phyloP scores from a whole-genome alignment of 2,888 invertebrate genomes.

The Brachypalpus laphriformis region DNA sequence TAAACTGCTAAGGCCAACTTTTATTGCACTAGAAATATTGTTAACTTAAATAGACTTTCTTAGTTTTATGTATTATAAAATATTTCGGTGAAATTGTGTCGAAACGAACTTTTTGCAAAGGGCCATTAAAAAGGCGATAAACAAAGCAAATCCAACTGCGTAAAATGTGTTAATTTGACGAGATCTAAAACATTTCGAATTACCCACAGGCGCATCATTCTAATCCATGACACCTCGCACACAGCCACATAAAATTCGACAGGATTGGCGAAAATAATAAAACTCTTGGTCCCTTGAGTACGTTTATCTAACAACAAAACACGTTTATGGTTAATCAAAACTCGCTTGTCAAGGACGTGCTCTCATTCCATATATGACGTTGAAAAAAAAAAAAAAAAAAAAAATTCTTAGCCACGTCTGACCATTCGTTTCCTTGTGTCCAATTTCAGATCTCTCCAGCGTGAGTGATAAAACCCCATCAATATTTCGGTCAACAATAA shows the following conservation, averaged over 20 bases:
- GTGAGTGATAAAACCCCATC: slow-evolving; percentile 55
- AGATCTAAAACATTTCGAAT: not conserved
- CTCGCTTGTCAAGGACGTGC: slow-evolving; percentile 36
- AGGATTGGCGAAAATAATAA: not conserved
- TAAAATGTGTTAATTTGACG: not conserved
- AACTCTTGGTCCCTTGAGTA: not conserved
- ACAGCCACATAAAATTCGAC: not conserved
- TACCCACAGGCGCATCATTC: not conserved
- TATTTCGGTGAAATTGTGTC: not conserved
- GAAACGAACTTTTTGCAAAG: no score
- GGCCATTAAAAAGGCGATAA: not conserved
- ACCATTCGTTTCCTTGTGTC: not conserved
- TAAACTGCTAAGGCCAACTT: not conserved
- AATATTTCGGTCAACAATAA: slow-evolving; percentile 55
- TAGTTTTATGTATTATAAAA: no score
- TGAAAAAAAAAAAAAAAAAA: not conserved
- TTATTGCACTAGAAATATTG: not conserved
- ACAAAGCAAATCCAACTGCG: not conserved
- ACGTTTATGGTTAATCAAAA: slow-evolving; percentile 31
- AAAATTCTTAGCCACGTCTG: not conserved
- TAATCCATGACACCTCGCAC: not conserved
- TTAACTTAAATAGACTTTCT: not conserved
- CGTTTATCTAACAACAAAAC: not conserved
- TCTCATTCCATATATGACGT: not conserved
- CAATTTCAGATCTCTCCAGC: not conserved